Evolutionary conservation across 2,113 vertebrate genomes (phyloP).

Genomic region (Falcunculus frontatus): DNA sequence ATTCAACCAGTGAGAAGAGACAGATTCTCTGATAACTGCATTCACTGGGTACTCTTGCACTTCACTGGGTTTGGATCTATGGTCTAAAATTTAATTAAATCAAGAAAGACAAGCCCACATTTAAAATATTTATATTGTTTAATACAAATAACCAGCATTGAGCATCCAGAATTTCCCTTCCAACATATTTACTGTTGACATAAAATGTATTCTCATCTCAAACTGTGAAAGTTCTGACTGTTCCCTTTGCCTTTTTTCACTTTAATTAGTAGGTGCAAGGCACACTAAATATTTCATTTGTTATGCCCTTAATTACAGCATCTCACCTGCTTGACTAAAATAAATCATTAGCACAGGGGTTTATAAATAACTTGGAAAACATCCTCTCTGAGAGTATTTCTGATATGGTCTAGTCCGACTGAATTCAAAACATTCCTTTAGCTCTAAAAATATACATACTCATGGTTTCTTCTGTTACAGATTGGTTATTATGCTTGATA

Average conservation of each 20-base stretch:
- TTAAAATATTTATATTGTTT: neutral
- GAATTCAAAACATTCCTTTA: neutral
- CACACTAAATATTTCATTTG: neutral
- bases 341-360: neutral
- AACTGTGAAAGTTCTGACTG: neutral
- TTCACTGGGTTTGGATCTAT: neutral
- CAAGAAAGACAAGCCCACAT: neutral
- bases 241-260: neutral
- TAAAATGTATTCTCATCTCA: neutral
- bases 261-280: neutral
- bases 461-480: neutral
- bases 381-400: constrained; percentile 6
- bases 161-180: neutral
- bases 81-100: neutral
- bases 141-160: neutral
- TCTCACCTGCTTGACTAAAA: neutral
- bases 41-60: neutral
- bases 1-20: neutral
- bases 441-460: constrained; percentile 8
- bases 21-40: neutral
- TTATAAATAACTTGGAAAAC: constrained; percentile 12
- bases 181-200: neutral
- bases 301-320: neutral
- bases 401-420: neutral
- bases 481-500: neutral